Conservation (phyloP, 2,113 vertebrate species). For the Malurus elegans region DNA sequence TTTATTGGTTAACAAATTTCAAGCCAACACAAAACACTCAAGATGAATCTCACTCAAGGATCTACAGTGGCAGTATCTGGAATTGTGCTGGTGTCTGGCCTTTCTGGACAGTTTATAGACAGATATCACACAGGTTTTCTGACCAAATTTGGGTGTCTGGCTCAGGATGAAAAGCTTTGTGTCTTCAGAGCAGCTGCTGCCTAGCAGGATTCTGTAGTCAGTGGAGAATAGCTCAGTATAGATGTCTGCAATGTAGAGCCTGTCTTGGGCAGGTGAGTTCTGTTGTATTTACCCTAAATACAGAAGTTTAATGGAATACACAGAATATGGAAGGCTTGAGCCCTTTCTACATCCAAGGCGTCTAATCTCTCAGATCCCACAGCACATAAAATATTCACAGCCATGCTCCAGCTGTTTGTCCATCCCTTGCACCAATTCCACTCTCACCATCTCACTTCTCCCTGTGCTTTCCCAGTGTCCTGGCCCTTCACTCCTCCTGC, state of each 20-base stretch:
- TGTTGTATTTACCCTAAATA: neutral
- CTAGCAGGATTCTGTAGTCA: neutral
- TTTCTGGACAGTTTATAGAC: neutral
- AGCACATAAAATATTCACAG: neutral
- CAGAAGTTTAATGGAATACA: neutral
- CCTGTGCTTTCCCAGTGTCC: neutral
- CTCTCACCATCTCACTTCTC: neutral
- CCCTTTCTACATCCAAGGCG: neutral
- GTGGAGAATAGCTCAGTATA: neutral
- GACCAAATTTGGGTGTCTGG: neutral
- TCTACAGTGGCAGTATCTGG: neutral
- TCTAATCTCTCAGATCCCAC: neutral
- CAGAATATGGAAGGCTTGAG: neutral
- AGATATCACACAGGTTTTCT: neutral
- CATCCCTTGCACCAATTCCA: neutral
- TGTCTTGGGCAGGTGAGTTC: neutral
- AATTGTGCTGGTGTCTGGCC: neutral
- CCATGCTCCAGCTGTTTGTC: neutral
- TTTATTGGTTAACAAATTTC: neutral
- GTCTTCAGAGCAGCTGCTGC: neutral
- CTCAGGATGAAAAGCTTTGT: rapidly evolving
- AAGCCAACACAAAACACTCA: neutral
- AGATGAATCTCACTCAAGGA: neutral
- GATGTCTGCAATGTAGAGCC: neutral
- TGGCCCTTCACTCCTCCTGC: neutral